A percentile compares a stretch with the other conserved stretches of the same genome.
These are phyloP conservation scores for Rhabdornis inornatus DNA, from an alignment of 2,113 vertebrate genomes.

Conservation along the genomic window DNA sequence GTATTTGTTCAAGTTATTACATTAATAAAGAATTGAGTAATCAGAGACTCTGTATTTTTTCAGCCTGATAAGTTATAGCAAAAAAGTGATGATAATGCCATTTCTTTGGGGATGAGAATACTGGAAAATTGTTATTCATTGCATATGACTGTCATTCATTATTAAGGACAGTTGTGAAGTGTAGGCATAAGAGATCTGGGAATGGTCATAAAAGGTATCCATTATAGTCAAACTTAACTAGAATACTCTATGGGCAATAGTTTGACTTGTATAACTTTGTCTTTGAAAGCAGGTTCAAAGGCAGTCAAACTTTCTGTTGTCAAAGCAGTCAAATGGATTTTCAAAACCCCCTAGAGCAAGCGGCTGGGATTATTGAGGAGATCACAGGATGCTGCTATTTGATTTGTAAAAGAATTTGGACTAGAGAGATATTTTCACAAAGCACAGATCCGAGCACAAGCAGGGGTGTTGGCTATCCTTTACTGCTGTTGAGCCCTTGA, in stretches of 20 bases:
- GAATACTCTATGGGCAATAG: neutral
- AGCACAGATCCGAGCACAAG: neutral
- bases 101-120: neutral
- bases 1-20: neutral
- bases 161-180: slow-evolving; percentile 42
- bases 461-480: neutral
- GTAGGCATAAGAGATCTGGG: neutral
- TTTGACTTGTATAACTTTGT: slow-evolving; percentile 44
- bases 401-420: neutral
- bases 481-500: neutral
- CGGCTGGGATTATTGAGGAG: neutral
- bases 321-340: slow-evolving; percentile 17
- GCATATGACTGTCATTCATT: slow-evolving; percentile 41
- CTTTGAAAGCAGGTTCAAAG: slow-evolving; percentile 55
- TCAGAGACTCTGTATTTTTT: neutral
- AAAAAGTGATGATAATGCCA: neutral
- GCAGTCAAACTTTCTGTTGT: slow-evolving; percentile 35
- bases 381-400: slow-evolving; percentile 2
- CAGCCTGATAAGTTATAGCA: slow-evolving; percentile 1
- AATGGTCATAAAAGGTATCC: slow-evolving; percentile 36
- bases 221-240: slow-evolving; percentile 42
- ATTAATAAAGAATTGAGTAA: neutral
- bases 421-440: neutral
- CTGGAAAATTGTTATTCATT: slow-evolving; percentile 15
- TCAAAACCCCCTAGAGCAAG: neutral